Conservation (phyloP, 2,888 invertebrate species). For the Machimus atricapillus region DNA sequence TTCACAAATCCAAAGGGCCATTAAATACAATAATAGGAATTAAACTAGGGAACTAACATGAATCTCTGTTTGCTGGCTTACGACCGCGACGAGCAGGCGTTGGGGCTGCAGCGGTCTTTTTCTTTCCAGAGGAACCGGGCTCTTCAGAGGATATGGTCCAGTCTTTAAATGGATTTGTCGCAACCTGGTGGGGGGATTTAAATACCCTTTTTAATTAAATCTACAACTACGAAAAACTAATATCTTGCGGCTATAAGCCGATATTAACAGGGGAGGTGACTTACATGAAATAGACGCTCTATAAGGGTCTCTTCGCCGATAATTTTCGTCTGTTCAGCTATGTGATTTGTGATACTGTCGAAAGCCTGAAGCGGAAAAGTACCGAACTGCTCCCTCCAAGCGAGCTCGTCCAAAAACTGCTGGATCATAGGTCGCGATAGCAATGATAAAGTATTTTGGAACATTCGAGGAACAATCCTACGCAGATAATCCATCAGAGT, state of each 20-base stretch:
- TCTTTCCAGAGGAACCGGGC: slow-evolving; percentile 54
- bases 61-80: slow-evolving; percentile 25
- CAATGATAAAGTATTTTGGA: slow-evolving; percentile 84
- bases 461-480: slow-evolving; percentile 87
- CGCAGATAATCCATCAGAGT: slow-evolving; percentile 88
- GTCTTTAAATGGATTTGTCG: slow-evolving; percentile 72
- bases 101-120: slow-evolving; percentile 51
- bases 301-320: slow-evolving; percentile 68
- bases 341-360: slow-evolving; percentile 79
- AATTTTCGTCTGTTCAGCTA: slow-evolving; percentile 78
- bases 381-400: slow-evolving; percentile 89
- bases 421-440: slow-evolving; percentile 86
- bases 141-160: slow-evolving; percentile 64
- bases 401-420: slow-evolving; percentile 87
- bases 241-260: not conserved
- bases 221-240: not conserved
- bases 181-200: slow-evolving; percentile 56
- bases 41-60: slow-evolving; percentile 30
- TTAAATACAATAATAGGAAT: slow-evolving; percentile 11
- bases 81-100: slow-evolving; percentile 47
- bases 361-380: slow-evolving; percentile 79
- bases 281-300: slow-evolving; percentile 70
- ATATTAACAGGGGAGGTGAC: slow-evolving; percentile 32
- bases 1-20: slow-evolving; percentile 1
- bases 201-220: not conserved